Evolutionary conservation across 2,888 invertebrate genomes (phyloP), one percentile per base, ranked within the genome.

Genomic region (Meteorus colon): DNA sequence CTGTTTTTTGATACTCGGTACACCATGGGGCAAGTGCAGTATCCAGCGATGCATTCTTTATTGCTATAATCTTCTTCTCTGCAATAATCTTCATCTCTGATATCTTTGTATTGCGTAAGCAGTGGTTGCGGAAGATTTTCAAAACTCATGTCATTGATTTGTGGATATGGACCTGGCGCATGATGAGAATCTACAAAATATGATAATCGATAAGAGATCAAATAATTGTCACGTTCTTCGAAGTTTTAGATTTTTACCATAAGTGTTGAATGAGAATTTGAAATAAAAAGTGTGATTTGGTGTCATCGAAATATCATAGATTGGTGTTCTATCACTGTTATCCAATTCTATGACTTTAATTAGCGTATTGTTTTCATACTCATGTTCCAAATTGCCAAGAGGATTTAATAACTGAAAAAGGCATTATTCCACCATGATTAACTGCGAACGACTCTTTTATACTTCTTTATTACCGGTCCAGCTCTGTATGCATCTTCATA

Each of bases 141-240:
- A 75, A 88, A 89, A 5, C 89, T 85, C 37, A 91, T 87, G 75
- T 90, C 83, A 82, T 91, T 90, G 5, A 88, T 90, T 86, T 90
- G 89, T 37, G 91, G 89, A 80, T 75, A 87, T 16, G 84, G 82
- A n/a, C 85, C 84, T 14, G 84, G 81, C 19, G 74, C 76, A 24
- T 73, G 76, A 72, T 81, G 76, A 12, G 80, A 78, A 65, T 78
- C 84, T 84, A 72, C 8, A 76, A 77, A 41, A 34, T 16, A 72
- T 62, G 3, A 12, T 41, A 8, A 41, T 41, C 8, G 41, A 34
- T 5, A 68, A 63, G 12, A 16, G 5, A 34, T 68, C n/a, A 66
- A 67, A 74, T 63, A 19, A 29, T 16, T 48, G 2, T n/a, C 34
- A 27, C 34, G 5, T 69, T 55, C 5, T 45, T 37, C 8, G 12